A percentile compares a stretch with the other conserved stretches of the same genome.
These are phyloP conservation scores for Hypselothyrea guttata DNA, from an alignment of 2,888 invertebrate genomes.

Conservation along the genomic window DNA sequence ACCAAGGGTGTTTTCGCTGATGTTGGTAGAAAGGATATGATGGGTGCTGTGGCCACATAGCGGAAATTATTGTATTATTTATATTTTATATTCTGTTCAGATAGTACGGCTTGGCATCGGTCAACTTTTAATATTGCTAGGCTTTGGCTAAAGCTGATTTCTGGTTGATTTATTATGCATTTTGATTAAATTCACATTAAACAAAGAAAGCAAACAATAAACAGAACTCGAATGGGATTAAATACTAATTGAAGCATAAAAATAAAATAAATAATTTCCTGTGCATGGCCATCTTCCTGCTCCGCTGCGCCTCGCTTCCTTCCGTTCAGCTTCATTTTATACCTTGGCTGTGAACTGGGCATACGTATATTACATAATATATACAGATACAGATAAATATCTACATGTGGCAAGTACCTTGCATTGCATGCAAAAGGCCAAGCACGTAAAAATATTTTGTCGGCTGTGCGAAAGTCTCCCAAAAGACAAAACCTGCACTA, in stretches of 20 bases:
- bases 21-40: slow-evolving; percentile 44
- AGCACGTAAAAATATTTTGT: slow-evolving; percentile 59
- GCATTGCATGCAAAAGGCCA: slow-evolving; percentile 43
- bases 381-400: background rate
- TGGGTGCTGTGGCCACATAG: slow-evolving; percentile 53
- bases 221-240: slow-evolving; percentile 20
- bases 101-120: no score
- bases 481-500: slow-evolving; percentile 57
- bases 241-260: slow-evolving; percentile 46
- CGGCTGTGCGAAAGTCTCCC: slow-evolving; percentile 48
- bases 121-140: slow-evolving; percentile 42
- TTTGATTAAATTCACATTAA: slow-evolving; percentile 75
- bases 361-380: no score
- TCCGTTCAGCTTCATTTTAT: slow-evolving; percentile 42
- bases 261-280: slow-evolving; percentile 77
- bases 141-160: background rate
- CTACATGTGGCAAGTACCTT: slow-evolving; percentile 18
- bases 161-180: slow-evolving; percentile 10
- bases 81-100: slow-evolving; percentile 48
- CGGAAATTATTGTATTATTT: slow-evolving; percentile 77
- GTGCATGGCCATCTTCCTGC: slow-evolving; percentile 42
- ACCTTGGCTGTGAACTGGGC: no score
- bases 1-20: slow-evolving; percentile 26
- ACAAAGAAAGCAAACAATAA: slow-evolving; percentile 35
- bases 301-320: slow-evolving; percentile 55